Evolutionary conservation across 2,888 invertebrate species (phyloP).

Genomic region (Coelogynopora nodosa): DNA sequence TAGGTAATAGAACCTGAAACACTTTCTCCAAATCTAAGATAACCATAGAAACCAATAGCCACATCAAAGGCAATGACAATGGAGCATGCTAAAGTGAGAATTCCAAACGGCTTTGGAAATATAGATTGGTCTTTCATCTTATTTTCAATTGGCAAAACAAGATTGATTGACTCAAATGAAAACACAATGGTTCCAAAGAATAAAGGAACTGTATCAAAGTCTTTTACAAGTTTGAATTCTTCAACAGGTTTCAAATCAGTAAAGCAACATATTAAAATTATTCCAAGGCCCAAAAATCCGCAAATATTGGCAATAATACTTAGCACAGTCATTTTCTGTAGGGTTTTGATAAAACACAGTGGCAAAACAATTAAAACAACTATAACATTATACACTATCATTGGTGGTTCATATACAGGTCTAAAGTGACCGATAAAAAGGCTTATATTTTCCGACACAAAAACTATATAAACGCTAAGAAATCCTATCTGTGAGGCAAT

Average conservation of each 20-base stretch:
- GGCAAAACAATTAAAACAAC: too few species aligned
- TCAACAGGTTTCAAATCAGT: slow-evolving; percentile 35
- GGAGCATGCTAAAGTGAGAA: slow-evolving; percentile 34
- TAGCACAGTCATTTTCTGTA: slow-evolving; percentile 24
- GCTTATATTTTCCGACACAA: too few species aligned
- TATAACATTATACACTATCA: too few species aligned
- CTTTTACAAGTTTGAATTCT: not conserved
- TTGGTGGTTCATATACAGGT: too few species aligned
- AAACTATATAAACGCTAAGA: too few species aligned
- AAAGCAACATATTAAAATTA: slow-evolving; percentile 35
- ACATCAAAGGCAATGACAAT: slow-evolving; percentile 36
- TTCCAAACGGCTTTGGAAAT: slow-evolving; percentile 13
- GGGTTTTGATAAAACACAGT: slow-evolving; percentile 4
- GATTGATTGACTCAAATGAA: slow-evolving; percentile 41
- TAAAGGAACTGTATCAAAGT: not conserved
- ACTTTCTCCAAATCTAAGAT: slow-evolving; percentile 56
- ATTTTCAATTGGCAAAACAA: slow-evolving; percentile 41
- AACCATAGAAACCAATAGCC: slow-evolving; percentile 47
- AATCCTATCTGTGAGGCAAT: too few species aligned
- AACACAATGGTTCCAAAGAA: slow-evolving; percentile 42
- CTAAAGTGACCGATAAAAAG: too few species aligned
- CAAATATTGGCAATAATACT: slow-evolving; percentile 36
- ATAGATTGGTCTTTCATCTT: not conserved
- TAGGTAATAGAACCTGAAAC: slow-evolving; percentile 43
- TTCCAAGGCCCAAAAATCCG: not conserved